phyloP scores from a whole-genome alignment of 2,797 vertebrate genomes.

The Halcyon smyrnensis region DNA sequence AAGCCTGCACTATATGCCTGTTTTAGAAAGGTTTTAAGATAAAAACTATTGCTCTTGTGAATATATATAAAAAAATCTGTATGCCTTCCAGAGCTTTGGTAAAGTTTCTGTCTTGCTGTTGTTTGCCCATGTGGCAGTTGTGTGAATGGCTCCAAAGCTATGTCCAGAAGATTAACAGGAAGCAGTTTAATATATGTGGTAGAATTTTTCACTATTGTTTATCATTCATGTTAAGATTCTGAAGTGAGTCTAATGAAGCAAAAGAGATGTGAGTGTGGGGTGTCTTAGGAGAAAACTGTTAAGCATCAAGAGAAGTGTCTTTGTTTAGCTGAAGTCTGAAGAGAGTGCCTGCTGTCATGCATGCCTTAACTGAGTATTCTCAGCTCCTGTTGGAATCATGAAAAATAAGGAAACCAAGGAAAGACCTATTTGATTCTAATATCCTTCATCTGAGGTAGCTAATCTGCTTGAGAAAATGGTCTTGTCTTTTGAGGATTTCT shows the following conservation, averaged over 20 bases:
- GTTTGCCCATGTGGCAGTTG: not conserved
- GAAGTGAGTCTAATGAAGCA: not conserved
- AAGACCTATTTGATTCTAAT: not conserved
- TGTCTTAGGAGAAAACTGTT: not conserved
- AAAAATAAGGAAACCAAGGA: not conserved
- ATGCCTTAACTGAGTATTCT: not conserved
- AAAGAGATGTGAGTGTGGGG: not conserved
- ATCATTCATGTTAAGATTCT: not conserved
- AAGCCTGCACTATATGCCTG: constrained; percentile 53
- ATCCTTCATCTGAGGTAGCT: not conserved
- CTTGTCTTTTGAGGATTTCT: constrained; percentile 61
- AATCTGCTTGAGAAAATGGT: not conserved
- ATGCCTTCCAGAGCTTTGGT: constrained; percentile 26
- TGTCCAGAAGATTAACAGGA: not conserved
- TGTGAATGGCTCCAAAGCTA: not conserved
- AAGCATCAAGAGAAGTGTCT: not conserved
- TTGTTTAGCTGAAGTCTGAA: not conserved
- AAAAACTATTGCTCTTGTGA: constrained; percentile 52
- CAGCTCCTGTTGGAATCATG: not conserved
- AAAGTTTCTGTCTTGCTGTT: constrained; percentile 9
- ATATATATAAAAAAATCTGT: constrained; percentile 10
- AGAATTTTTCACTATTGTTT: not conserved
- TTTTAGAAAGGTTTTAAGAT: constrained; percentile 51
- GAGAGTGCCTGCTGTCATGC: not conserved
- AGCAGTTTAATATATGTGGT: not conserved